A percentile compares a stretch with the other conserved stretches of the same genome.
phyloP scores from a whole-genome alignment of 1,140 invertebrate genomes.

The Drosophila sproati region DNA sequence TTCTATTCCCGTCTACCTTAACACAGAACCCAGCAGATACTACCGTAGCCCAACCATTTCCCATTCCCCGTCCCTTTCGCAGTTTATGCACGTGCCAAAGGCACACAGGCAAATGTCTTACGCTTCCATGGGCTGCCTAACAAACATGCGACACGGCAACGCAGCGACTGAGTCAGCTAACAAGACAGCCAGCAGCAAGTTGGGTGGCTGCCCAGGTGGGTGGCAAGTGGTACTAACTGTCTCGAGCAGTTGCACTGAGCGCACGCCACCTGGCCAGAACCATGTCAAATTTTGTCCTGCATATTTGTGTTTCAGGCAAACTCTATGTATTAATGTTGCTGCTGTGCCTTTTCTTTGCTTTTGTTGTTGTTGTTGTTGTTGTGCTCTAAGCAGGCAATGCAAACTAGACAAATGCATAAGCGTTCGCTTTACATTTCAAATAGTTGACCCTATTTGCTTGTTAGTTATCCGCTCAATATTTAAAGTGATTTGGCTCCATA shows the following conservation, averaged over 20 bases:
- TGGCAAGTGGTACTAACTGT: background rate
- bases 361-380: conserved; percentile 1
- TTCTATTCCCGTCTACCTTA: conserved; percentile 7
- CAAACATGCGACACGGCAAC: conserved; percentile 61
- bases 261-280: background rate
- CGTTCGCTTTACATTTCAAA: conserved; percentile 24
- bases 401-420: background rate
- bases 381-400: conserved; percentile 8
- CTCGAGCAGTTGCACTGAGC: conserved; percentile 15
- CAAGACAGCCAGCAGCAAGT: conserved; percentile 61
- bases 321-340: conserved; percentile 3
- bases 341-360: conserved; percentile 1
- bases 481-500: conserved; percentile 24
- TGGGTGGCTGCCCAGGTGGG: conserved; percentile 2
- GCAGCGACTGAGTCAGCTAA: conserved; percentile 53
- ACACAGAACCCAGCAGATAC: background rate
- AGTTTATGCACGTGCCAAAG: conserved; percentile 64
- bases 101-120: conserved; percentile 77
- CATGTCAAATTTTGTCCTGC: conserved; percentile 42
- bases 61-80: background rate
- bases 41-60: background rate
- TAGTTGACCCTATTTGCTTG: background rate
- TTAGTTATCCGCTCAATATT: conserved; percentile 13
- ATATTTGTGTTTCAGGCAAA: conserved; percentile 52
- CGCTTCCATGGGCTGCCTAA: conserved; percentile 68